Evolutionary conservation across 2,797 vertebrate genomes (phyloP).

Genomic region (Phrynocephalus vlangalii): DNA sequence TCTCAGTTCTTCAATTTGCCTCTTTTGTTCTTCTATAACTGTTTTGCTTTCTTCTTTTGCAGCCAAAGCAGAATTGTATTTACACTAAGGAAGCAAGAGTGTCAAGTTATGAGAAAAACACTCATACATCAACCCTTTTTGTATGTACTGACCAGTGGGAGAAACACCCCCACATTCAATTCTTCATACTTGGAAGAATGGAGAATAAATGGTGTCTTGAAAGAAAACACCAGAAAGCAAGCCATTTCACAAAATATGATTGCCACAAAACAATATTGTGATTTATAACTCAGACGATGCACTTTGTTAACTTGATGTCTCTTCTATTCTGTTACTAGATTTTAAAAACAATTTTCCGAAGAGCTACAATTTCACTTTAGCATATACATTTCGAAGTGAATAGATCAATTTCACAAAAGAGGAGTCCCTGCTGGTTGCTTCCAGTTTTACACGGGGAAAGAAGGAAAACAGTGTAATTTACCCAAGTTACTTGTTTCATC

Average conservation of each 20-base stretch:
- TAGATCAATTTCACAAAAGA: slow-evolving; percentile 9
- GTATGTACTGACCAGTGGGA: neutral
- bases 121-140: slow-evolving; percentile 24
- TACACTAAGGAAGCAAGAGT: slow-evolving; percentile 76
- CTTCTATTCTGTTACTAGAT: neutral
- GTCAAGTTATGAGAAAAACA: neutral
- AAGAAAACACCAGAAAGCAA: neutral
- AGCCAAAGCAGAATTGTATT: slow-evolving; percentile 81
- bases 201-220: neutral
- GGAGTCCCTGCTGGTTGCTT: neutral
- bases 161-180: neutral
- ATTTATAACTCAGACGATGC: neutral
- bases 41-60: slow-evolving; percentile 83
- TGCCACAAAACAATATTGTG: neutral
- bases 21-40: slow-evolving; percentile 79
- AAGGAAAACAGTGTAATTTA: neutral
- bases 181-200: neutral
- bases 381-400: neutral
- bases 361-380: neutral
- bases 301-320: neutral
- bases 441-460: neutral
- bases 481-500: no score
- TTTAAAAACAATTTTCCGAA: neutral
- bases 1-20: slow-evolving; percentile 83
- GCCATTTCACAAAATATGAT: neutral